Percentiles rank a stretch among this genome's conserved stretches.
phyloP scores from a whole-genome alignment of 2,113 vertebrate genomes.

The Heteronetta atricapilla region DNA sequence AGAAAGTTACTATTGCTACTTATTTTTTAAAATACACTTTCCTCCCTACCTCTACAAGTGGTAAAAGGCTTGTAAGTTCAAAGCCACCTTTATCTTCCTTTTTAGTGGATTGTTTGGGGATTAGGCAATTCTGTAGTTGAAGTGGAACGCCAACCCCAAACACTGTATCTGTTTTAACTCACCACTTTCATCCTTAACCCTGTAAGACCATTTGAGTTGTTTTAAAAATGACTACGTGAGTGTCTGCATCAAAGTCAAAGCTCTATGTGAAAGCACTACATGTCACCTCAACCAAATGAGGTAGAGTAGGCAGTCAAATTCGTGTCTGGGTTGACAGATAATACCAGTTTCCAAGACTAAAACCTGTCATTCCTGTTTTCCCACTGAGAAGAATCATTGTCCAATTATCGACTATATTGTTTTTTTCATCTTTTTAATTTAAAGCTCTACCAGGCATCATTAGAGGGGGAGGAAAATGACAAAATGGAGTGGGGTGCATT shows the following conservation, averaged over 20 bases:
- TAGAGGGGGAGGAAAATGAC: background rate
- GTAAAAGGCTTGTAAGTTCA: background rate
- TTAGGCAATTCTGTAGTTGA: background rate
- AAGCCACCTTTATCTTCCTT: slow-evolving; percentile 21
- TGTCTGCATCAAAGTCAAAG: background rate
- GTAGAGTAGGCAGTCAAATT: background rate
- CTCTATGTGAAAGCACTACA: background rate
- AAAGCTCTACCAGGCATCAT: background rate
- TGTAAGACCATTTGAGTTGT: background rate
- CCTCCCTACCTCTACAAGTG: background rate
- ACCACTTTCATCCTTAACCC: slow-evolving; percentile 10
- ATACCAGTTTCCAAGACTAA: background rate
- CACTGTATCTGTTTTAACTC: background rate
- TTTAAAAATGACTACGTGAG: background rate
- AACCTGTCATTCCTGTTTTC: slow-evolving; percentile 36
- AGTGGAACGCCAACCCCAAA: background rate
- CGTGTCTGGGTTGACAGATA: slow-evolving; percentile 29
- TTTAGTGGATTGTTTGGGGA: slow-evolving; percentile 5
- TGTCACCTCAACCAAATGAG: background rate
- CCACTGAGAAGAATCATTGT: slow-evolving; percentile 22
- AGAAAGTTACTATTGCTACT: background rate
- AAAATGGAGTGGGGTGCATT: background rate
- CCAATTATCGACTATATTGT: background rate
- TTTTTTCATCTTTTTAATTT: background rate
- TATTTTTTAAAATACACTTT: background rate